These are phyloP conservation scores for Agrochola lota DNA, from an alignment of 2,888 invertebrate genomes.

Conservation along the genomic window DNA sequence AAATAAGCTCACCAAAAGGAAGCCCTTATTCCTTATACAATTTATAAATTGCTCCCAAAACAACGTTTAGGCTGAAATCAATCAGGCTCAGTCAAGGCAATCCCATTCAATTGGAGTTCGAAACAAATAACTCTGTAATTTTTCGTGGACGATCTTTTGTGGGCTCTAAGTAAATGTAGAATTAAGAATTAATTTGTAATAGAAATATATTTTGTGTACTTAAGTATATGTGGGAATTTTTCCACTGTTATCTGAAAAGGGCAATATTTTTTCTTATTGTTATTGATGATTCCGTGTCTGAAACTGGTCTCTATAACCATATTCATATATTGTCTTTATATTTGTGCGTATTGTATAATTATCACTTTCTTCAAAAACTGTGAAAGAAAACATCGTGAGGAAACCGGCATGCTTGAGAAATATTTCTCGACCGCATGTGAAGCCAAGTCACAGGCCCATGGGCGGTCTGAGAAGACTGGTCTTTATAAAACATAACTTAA, in stretches of 20 bases:
- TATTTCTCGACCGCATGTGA: too few relatives aligned
- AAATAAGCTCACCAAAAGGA: conserved; percentile 5
- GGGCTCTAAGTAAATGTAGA: conserved; percentile 15
- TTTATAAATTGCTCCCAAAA: conserved; percentile 42
- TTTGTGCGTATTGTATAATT: too few relatives aligned
- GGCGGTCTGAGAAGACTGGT: neutral
- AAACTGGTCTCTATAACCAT: neutral
- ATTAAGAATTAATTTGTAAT: conserved; percentile 23
- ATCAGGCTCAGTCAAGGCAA: conserved; percentile 52
- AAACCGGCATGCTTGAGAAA: too few relatives aligned
- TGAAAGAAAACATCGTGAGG: too few relatives aligned
- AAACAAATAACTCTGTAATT: conserved; percentile 54
- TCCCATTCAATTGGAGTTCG: conserved; percentile 53
- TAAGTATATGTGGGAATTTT: neutral
- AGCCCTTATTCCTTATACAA: conserved; percentile 22
- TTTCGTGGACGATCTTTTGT: conserved; percentile 32
- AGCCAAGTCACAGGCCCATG: too few relatives aligned
- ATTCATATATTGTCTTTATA: too few relatives aligned
- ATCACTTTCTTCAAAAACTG: too few relatives aligned
- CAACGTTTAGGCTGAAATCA: conserved; percentile 48
- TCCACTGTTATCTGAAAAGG: neutral
- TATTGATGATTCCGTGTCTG: neutral
- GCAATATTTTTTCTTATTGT: neutral
- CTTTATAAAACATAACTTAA: neutral
- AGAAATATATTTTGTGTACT: neutral